Evolutionary conservation across 2,113 vertebrate species (phyloP), one percentile per base, ranked within the genome.

Genomic region (Echinops telfairi): DNA sequence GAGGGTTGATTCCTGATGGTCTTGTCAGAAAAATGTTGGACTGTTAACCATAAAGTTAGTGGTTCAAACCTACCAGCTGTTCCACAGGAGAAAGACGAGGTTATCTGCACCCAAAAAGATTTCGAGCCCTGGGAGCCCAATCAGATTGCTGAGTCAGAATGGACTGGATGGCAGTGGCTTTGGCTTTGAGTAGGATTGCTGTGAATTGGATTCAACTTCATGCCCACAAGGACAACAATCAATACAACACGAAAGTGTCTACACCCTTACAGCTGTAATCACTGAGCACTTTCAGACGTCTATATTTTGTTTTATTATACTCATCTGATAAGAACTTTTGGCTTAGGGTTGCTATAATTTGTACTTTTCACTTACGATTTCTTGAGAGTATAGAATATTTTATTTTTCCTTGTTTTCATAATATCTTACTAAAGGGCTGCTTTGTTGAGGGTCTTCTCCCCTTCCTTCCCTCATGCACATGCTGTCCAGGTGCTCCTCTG

Each of bases 311-410:
- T 19, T 91, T 90, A 78, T 91, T 84, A 75, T 66, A 38, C 83
- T 76, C 29, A 20, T 84, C 38, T 60, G 22, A 77, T 92, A 73
- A 73, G 29, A 91, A 94, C 75, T 58, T 22, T 19, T 76, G 92
- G 31, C 40, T 84, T 8, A 25, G 17, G 66, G 36, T 92, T 57
- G 11, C 86, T 95, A 89, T 79, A 71, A 76, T 58, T 80, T 75
- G 64, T 68, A 57, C 85, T 90, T 88, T 47, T 92, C 4, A 10
- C 47, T 57, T 87, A 66, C 64, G 17, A 43, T 43, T 83, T 1
- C 86, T 76, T 94, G 22, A 83, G 57, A 27, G 60, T 62, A 75
- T 70, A 89, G 29, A 68, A 5, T 80, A 75, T 88, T 83, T 92
- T 83, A 9, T 77, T 78, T 86, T 64, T 89, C 22, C 90, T 92